phyloP scores from a whole-genome alignment of 2,113 vertebrate genomes.

The Arvicanthis niloticus region DNA sequence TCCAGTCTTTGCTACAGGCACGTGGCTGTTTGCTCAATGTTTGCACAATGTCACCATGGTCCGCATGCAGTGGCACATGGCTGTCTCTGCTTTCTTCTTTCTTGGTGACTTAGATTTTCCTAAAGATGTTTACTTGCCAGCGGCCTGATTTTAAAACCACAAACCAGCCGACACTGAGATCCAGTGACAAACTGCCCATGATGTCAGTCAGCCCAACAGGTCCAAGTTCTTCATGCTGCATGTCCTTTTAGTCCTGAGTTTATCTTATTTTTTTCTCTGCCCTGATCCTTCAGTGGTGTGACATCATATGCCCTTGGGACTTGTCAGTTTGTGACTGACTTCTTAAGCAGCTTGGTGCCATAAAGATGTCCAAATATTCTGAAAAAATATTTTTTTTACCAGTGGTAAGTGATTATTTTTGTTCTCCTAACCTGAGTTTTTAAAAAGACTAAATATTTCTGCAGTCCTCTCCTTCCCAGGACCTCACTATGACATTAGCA shows the following conservation, averaged over 20 bases:
- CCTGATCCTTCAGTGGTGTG: neutral
- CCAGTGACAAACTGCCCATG: fast-evolving
- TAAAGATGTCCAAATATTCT: neutral
- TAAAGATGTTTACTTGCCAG: neutral
- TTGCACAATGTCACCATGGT: fast-evolving
- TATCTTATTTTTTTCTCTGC: too few relatives aligned
- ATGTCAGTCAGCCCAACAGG: too few relatives aligned
- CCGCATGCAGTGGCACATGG: neutral
- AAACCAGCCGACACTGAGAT: neutral
- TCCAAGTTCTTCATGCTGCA: fast-evolving
- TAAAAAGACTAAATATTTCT: neutral
- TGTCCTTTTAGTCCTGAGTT: too few relatives aligned
- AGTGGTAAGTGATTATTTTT: neutral
- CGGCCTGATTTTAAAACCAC: neutral
- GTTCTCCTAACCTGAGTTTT: neutral
- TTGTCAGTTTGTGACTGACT: neutral
- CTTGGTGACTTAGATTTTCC: neutral
- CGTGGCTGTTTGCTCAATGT: too few relatives aligned
- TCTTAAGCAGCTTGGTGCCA: neutral
- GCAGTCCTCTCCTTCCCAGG: neutral
- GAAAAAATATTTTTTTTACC: too few relatives aligned
- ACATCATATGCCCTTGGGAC: neutral
- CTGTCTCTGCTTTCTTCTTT: neutral
- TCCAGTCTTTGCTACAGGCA: neutral
- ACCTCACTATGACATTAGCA: fast-evolving